These are phyloP conservation scores for Spizaetus ornatus DNA, from an alignment of 2,113 vertebrate genomes.

Conservation along the genomic window DNA sequence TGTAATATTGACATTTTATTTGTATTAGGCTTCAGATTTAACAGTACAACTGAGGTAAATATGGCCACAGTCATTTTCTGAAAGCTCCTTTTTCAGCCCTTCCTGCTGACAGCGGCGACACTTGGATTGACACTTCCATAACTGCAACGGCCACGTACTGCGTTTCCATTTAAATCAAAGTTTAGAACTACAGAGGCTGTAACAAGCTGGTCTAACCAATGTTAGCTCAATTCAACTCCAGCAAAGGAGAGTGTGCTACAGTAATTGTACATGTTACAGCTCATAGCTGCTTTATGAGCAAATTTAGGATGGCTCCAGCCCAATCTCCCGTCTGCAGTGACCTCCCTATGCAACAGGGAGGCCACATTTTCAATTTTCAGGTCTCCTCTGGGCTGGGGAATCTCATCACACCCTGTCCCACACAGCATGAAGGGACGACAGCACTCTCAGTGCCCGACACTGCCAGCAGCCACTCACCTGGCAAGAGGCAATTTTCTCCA, in stretches of 20 bases:
- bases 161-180: neutral
- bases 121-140: neutral
- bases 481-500: conserved; percentile 45
- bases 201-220: neutral
- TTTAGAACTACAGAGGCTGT: neutral
- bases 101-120: neutral
- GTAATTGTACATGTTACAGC: neutral
- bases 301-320: conserved; percentile 22
- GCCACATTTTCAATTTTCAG: conserved; percentile 58
- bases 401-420: conserved; percentile 43
- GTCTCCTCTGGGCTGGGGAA: conserved; percentile 26
- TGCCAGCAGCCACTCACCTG: neutral
- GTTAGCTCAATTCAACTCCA: neutral
- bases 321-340: neutral
- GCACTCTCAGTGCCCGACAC: neutral
- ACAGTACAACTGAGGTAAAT: neutral
- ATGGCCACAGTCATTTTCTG: neutral
- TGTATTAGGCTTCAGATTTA: neutral
- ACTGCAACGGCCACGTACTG: neutral
- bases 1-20: neutral
- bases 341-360: neutral
- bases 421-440: neutral
- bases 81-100: neutral
- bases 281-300: conserved; percentile 4
- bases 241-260: neutral